Evolutionary conservation across 92 coral and sea anemone genomes (phyloP), one percentile per base, ranked within the genome.

Genomic region (Zoanthus sansibaricus): DNA sequence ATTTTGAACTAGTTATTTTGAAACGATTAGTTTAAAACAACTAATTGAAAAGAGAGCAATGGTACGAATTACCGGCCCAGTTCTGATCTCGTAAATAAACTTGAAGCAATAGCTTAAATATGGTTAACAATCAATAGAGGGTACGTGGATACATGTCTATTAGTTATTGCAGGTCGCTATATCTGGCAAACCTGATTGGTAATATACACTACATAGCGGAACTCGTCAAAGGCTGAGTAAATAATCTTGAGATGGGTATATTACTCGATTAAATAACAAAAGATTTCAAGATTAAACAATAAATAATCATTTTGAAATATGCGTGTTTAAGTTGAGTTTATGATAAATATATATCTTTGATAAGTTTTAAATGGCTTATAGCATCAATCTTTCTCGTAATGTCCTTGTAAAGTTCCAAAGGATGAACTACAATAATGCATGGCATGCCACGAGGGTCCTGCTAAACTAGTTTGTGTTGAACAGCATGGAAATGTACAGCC

Each of bases 391-490:
- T 80, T 68, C 7, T 64, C 45, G 21, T 45, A 64, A 44, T 80
- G 73, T 66, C 74, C 75, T 46, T 80, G 75, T 44, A 80, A 66
- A 80, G 58, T 48, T 47, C 55, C 73, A 62, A 31, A 9, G 18
- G 85, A 11, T 46, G 85, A 33, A n/a, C 59, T 47, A 21, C 75
- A 64, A 61, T 56, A 64, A 25, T 46, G 62, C 56, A 64, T 18
- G 47, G 85, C 21, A 6, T 80, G 85, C 85, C 85, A 80, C 49
- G 85, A 21, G 14, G 85, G 55, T 20, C 45, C 58, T 42, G 52
- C 61, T 18, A 80, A 14, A 3, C 44, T 7, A 20, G 61, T 45
- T 80, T 80, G 85, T 6, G 58, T 66, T 48, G 85, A 45, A 49
- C 85, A 80, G 15, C 85, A 80, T 46, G 62, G 56, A n/a, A 64